phyloP scores from a whole-genome alignment of 2,113 vertebrate species.

The Elephantulus edwardii region DNA sequence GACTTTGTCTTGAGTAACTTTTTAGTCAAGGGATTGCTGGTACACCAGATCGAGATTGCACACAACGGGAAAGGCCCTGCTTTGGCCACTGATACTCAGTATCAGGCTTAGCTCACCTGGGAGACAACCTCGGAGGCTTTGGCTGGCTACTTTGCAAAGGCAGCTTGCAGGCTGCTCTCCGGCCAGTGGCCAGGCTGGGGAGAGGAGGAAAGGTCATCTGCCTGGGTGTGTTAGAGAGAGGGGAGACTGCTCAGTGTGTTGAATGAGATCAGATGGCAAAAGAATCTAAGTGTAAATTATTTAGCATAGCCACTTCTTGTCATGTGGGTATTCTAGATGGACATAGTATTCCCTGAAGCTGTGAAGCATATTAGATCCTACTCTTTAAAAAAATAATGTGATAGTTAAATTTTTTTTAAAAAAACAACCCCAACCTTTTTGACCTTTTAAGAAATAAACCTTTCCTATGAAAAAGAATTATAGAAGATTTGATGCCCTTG shows the following conservation, averaged over 20 bases:
- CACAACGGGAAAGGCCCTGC: background rate
- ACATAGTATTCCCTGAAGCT: background rate
- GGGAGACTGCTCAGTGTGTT: background rate
- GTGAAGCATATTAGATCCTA: background rate
- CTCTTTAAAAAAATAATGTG: constrained; percentile 7
- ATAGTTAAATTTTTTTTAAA: background rate
- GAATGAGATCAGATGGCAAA: background rate
- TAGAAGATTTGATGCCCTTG: too few relatives aligned
- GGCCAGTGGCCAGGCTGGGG: background rate
- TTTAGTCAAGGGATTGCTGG: background rate
- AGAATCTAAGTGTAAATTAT: background rate
- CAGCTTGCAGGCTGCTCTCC: background rate
- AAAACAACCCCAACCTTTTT: too few relatives aligned
- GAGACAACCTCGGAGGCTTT: background rate
- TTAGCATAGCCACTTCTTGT: background rate
- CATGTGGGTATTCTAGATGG: background rate
- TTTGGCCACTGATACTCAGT: background rate
- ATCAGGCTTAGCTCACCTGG: background rate
- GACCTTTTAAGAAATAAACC: too few relatives aligned
- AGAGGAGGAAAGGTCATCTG: background rate
- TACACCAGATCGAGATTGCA: background rate
- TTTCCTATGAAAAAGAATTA: too few relatives aligned
- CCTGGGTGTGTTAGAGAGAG: background rate
- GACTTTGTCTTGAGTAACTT: background rate
- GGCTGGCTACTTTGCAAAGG: background rate